A percentile compares a stretch with the other conserved stretches of the same genome.
Evolutionary conservation across 2,888 invertebrate species (phyloP).

Genomic region (Pseudococcus longispinus): DNA sequence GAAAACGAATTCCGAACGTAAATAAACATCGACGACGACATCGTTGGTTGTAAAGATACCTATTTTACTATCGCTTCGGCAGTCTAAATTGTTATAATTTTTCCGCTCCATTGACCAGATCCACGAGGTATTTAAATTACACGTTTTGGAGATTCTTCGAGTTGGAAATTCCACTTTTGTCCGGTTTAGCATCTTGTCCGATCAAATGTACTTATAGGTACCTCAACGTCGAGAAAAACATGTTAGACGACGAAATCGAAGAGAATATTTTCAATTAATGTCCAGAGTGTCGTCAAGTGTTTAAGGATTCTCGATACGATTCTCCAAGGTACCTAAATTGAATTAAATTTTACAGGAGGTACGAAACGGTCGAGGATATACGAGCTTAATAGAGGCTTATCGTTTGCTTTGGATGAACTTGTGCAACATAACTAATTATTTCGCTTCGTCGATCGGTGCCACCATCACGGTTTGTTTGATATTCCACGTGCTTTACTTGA

Average conservation of each 20-base stretch:
- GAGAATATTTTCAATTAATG: not conserved
- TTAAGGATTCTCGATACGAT: not conserved
- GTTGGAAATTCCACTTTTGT: not conserved
- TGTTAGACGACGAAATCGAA: not conserved
- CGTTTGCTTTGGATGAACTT: slow-evolving; percentile 40
- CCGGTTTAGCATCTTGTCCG: not conserved
- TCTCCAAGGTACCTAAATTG: not conserved
- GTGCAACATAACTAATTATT: slow-evolving; percentile 36
- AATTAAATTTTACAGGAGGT: slow-evolving; percentile 37
- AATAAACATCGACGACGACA: not conserved
- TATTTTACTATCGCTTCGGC: not conserved
- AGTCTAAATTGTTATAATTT: not conserved
- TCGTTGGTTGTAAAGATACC: not conserved
- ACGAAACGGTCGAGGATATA: slow-evolving; percentile 23
- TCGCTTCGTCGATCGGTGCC: slow-evolving; percentile 42
- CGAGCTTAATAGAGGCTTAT: slow-evolving; percentile 36
- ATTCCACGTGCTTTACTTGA: slow-evolving; percentile 41
- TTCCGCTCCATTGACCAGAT: not conserved
- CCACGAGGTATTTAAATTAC: not conserved
- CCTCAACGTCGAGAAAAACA: not conserved
- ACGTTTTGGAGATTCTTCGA: not conserved
- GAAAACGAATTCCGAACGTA: not conserved
- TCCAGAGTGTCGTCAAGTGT: not conserved
- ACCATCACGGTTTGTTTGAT: slow-evolving; percentile 48
- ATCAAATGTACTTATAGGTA: too few relatives aligned